A percentile compares a stretch with the other conserved stretches of the same genome.
Evolutionary conservation across 2,888 invertebrate genomes (phyloP).

Genomic region (Trypoxylon attenuatum): DNA sequence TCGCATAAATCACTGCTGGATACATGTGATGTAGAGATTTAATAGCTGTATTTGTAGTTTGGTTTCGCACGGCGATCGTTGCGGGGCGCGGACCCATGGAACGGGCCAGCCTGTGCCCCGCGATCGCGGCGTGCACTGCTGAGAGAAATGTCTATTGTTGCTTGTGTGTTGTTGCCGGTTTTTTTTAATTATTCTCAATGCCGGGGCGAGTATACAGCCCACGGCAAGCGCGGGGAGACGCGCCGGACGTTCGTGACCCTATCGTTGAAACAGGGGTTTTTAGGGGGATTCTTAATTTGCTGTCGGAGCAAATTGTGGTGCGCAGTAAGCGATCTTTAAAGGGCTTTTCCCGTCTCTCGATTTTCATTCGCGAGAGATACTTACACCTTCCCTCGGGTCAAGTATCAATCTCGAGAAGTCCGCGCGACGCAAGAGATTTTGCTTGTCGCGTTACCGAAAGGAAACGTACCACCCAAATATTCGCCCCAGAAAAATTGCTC

Average conservation of each 20-base stretch:
- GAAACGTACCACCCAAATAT: no score
- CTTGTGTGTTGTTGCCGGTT: constrained; percentile 67
- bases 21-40: constrained; percentile 49
- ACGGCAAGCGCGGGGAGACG: constrained; percentile 43
- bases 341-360: no score
- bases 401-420: no score
- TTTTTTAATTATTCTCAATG: constrained; percentile 38
- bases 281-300: background rate
- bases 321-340: background rate
- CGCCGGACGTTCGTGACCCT: constrained; percentile 23
- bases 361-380: no score
- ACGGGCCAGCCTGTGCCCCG: constrained; percentile 3
- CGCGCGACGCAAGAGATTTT: no score
- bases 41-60: constrained; percentile 38
- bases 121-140: constrained; percentile 35
- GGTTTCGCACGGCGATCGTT: constrained; percentile 32
- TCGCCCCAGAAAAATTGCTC: background rate
- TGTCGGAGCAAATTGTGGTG: background rate
- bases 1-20: constrained; percentile 51
- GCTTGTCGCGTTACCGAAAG: no score
- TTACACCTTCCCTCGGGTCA: no score
- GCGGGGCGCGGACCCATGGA: constrained; percentile 5
- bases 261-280: background rate
- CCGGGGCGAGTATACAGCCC: constrained; percentile 68
- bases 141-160: constrained; percentile 69